Evolutionary conservation across 2,888 invertebrate genomes (phyloP).

Genomic region (Hirtodrosophila alboralis): DNA sequence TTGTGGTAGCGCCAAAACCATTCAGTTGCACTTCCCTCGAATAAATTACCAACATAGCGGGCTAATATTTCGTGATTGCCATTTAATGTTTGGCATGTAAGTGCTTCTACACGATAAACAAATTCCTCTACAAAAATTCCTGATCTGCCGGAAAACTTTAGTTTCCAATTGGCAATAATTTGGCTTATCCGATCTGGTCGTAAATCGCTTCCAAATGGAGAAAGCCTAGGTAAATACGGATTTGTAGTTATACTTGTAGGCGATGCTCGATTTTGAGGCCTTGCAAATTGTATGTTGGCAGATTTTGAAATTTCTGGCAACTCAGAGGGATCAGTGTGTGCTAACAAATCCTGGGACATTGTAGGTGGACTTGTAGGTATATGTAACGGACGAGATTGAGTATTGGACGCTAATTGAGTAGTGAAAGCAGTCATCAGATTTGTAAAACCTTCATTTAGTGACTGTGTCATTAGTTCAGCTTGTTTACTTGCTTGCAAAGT

Average conservation of each 20-base stretch:
- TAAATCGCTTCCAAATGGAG: background rate
- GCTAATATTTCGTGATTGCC: conserved; percentile 1
- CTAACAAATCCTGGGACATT: no score
- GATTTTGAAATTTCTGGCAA: no score
- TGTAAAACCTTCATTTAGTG: no score
- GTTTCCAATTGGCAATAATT: background rate
- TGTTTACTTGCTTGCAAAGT: background rate
- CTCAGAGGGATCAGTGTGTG: no score
- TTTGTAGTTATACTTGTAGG: background rate
- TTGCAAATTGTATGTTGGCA: background rate
- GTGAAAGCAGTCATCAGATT: no score
- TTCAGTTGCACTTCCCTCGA: background rate
- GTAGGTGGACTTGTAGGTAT: no score
- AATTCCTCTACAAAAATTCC: background rate
- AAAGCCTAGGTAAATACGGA: background rate
- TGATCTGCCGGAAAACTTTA: background rate
- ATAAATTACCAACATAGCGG: background rate
- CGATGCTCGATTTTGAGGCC: background rate
- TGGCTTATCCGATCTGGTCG: background rate
- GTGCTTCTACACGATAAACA: background rate
- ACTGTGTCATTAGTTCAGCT: background rate
- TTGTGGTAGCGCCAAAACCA: background rate
- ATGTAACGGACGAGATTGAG: no score
- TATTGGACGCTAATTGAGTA: no score
- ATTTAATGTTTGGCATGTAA: background rate